Base-by-base conservation (phyloP, 2,113 vertebrate species). In the Sciurus niger region DNA sequence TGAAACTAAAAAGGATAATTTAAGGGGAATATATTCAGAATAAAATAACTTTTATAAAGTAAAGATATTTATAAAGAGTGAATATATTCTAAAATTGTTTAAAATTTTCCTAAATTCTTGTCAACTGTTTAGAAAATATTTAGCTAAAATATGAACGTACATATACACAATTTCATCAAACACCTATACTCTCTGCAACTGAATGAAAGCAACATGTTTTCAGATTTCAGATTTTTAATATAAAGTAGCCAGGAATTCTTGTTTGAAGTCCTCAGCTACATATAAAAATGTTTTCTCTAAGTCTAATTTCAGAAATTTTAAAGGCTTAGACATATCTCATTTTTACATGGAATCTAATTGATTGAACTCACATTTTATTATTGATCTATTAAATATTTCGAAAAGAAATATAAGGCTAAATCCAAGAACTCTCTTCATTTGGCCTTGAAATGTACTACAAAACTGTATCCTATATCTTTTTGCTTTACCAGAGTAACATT, bases 281-380 rank as follows among this genome's bases (percentile, higher is more conserved):
- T 2, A 89, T 24, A 32, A 89, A 30, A n/a, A 70, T 8, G 8
- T 74, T 24, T 73, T 73, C 73, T 78, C 58, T 51, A 48, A 53
- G 32, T 0, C 68, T 90, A 74, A 30, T 72, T 13, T 91, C 30
- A 83, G 53, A 90, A 78, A 18, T 48, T 95, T 67, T 80, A 93
- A 90, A 90, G 53, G 12, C 24, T 37, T 89, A 63, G 4, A 77
- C 18, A 77, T 11, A 80, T 63, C 28, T 65, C 28, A 84, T 65
- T 85, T 67, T 82, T 67, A 73, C 25, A 40, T 25, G 11, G n/a
- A 84, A 12, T 85, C 80, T 94, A 94, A 92, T 34, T 72, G 74
- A 40, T 58, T 68, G 58, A 63, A 67, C 43, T 6, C 76, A 4
- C 32, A 77, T 32, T 94, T 73, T 77, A 82, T 95, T 92, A 83